These are phyloP conservation scores for Notamacropus eugenii DNA, from an alignment of 2,797 vertebrate genomes.

Conservation along the genomic window DNA sequence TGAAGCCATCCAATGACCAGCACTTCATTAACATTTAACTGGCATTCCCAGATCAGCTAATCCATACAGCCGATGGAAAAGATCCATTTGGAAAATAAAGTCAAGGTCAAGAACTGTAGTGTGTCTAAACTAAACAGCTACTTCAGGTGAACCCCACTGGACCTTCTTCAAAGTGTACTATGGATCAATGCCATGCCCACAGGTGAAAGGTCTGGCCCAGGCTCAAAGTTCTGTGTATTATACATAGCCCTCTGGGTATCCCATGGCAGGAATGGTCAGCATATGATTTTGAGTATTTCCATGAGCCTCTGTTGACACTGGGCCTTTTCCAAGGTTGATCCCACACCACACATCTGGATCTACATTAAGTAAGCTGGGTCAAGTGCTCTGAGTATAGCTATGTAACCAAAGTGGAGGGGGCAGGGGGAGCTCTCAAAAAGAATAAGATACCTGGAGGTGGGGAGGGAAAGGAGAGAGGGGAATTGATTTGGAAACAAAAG, in stretches of 20 bases:
- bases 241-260: background rate
- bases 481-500: conserved; percentile 14
- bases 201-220: background rate
- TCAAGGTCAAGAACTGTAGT: background rate
- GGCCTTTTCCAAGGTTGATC: background rate
- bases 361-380: background rate
- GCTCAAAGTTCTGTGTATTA: background rate
- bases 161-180: background rate
- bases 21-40: background rate
- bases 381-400: background rate
- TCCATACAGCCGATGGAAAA: background rate
- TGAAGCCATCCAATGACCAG: background rate
- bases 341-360: background rate
- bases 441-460: background rate
- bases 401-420: too few species aligned
- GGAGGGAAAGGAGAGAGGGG: background rate
- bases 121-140: conserved; percentile 22
- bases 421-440: background rate
- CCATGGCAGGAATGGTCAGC: background rate
- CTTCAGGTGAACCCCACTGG: background rate
- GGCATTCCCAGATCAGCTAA: background rate
- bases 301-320: background rate
- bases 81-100: conserved; percentile 10
- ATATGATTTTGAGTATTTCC: background rate
- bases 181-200: background rate